A percentile compares a stretch with the other conserved stretches of the same genome.
These are phyloP conservation scores for Epistrophella euchroma DNA, from an alignment of 2,888 invertebrate species.

Conservation along the genomic window DNA sequence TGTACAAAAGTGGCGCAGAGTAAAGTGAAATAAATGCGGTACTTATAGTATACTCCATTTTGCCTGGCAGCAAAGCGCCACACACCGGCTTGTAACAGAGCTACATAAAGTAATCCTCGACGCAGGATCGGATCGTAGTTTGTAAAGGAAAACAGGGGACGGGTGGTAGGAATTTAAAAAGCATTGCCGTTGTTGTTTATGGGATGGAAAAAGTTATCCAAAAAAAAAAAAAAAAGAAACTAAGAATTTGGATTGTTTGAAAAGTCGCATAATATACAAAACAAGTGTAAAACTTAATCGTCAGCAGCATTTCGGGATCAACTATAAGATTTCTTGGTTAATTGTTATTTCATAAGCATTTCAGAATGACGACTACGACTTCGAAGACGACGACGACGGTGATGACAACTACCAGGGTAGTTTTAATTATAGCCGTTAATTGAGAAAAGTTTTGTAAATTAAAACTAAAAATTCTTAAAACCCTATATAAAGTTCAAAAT, in stretches of 20 bases:
- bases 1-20: constrained; percentile 35
- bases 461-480: constrained; percentile 60
- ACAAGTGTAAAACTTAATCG: constrained; percentile 70
- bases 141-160: background rate
- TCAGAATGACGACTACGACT: background rate
- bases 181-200: constrained; percentile 64
- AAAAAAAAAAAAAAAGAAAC: constrained; percentile 20
- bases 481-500: constrained; percentile 53
- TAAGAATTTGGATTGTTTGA: constrained; percentile 29
- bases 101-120: constrained; percentile 59
- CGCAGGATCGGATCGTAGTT: constrained; percentile 49
- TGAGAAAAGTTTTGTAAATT: constrained; percentile 67
- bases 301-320: constrained; percentile 41
- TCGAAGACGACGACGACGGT: background rate
- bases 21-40: constrained; percentile 57
- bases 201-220: constrained; percentile 44
- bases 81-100: constrained; percentile 55
- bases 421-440: constrained; percentile 71
- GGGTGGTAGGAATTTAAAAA: constrained; percentile 1
- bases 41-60: constrained; percentile 61
- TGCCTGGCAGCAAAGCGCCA: constrained; percentile 19
- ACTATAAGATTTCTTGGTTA: constrained; percentile 38
- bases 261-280: constrained; percentile 51
- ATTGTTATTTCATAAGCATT: constrained; percentile 61
- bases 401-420: constrained; percentile 17